Conservation (phyloP, 2,113 vertebrate genomes). For the Syngnathus floridae region DNA sequence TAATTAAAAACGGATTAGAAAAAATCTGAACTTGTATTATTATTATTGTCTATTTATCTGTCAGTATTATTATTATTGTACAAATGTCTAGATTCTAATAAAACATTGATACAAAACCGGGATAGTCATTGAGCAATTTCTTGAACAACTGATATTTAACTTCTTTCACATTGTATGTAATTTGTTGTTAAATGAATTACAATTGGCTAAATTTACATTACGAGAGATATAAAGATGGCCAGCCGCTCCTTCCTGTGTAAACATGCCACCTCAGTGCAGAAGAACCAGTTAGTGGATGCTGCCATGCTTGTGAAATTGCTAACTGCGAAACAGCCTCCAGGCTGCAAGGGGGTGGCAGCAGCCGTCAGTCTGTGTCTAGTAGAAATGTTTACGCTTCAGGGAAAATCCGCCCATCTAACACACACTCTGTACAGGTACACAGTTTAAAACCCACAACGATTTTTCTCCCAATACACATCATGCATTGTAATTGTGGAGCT, state of each 20-base stretch:
- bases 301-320: constrained; percentile 19
- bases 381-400: constrained; percentile 31
- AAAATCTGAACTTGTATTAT: neutral
- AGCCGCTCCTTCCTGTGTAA: constrained; percentile 35
- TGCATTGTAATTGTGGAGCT: neutral
- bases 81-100: neutral
- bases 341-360: neutral
- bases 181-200: neutral
- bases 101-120: neutral
- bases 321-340: constrained; percentile 21
- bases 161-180: neutral
- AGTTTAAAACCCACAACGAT: neutral
- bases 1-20: no score
- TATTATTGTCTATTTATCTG: no score
- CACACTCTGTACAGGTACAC: constrained; percentile 14
- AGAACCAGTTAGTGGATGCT: constrained; percentile 39
- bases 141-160: no score
- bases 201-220: neutral
- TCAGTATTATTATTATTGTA: no score
- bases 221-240: constrained; percentile 1
- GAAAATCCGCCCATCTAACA: constrained; percentile 21
- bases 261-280: constrained; percentile 27
- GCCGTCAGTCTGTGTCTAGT: constrained; percentile 26
- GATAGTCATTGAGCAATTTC: no score
- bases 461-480: neutral